Evolutionary conservation across 2,797 vertebrate species (phyloP).

Genomic region (Lacerta agilis): DNA sequence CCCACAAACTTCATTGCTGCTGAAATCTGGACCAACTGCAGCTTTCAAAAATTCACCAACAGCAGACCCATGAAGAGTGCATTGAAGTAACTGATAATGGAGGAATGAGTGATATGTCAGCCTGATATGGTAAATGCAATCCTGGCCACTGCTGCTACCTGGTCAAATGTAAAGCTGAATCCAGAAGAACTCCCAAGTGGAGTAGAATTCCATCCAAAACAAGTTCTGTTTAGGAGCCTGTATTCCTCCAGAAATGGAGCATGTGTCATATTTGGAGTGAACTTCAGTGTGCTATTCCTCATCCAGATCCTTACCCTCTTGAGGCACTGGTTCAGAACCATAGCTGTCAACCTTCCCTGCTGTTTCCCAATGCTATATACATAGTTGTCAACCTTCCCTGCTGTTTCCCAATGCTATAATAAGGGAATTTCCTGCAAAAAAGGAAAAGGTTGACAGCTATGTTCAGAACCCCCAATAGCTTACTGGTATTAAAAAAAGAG

Average conservation of each 20-base stretch:
- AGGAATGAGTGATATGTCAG: not conserved
- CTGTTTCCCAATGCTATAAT: too few species aligned
- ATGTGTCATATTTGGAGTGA: not conserved
- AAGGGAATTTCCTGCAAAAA: too few species aligned
- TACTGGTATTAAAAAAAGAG: not conserved
- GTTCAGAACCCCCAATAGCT: not conserved
- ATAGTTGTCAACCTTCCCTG: too few species aligned
- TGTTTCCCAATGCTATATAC: too few species aligned
- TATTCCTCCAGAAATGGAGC: not conserved
- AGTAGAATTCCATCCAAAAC: not conserved
- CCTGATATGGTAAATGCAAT: not conserved
- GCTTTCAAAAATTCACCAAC: not conserved
- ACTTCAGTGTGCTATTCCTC: not conserved
- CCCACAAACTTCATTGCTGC: not conserved
- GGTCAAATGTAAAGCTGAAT: too few species aligned
- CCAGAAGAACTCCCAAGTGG: too few species aligned
- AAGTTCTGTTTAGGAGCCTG: not conserved
- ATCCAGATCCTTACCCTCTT: not conserved
- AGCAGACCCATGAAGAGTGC: too few species aligned
- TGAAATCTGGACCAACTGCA: not conserved
- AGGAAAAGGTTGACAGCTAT: too few species aligned
- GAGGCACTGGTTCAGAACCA: not conserved
- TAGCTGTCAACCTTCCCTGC: too few species aligned
- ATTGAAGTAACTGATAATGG: not conserved
- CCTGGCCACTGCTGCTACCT: too few species aligned